Conservation (phyloP, 1,140 invertebrate species). For the Bombyx mandarina region DNA sequence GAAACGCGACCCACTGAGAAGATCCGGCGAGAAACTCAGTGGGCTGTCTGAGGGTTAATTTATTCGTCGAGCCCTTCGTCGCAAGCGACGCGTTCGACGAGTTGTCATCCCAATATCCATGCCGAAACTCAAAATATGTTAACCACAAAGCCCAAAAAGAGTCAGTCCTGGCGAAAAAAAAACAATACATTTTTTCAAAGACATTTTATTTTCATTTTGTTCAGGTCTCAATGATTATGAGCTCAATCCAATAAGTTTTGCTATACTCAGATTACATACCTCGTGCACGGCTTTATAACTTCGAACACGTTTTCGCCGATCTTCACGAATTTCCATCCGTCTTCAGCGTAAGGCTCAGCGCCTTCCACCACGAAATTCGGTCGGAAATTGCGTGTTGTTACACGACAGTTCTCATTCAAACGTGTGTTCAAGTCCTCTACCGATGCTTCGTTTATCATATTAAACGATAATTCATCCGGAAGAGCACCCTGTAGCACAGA, state of each 20-base stretch:
- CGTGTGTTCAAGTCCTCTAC: slow-evolving; percentile 75
- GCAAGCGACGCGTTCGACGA: too few species aligned
- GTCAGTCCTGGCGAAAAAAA: too few species aligned
- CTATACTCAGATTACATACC: slow-evolving; percentile 32
- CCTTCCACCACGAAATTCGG: slow-evolving; percentile 80
- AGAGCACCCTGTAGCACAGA: slow-evolving; percentile 68
- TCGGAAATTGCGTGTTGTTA: slow-evolving; percentile 73
- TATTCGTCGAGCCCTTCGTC: too few species aligned
- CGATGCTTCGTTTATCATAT: slow-evolving; percentile 75
- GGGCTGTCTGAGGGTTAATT: too few species aligned
- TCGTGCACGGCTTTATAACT: slow-evolving; percentile 76
- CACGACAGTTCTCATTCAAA: slow-evolving; percentile 39
- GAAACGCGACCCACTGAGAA: too few species aligned
- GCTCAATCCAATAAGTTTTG: neutral
- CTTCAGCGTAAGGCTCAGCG: slow-evolving; percentile 75
- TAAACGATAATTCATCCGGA: slow-evolving; percentile 73
- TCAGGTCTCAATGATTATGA: neutral
- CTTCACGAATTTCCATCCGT: slow-evolving; percentile 79
- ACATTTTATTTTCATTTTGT: neutral
- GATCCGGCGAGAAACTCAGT: too few species aligned
- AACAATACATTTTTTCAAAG: neutral
- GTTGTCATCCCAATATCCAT: too few species aligned
- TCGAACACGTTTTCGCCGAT: slow-evolving; percentile 75
- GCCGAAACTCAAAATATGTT: too few species aligned
- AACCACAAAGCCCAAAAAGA: too few species aligned